Evolutionary conservation across 2,888 invertebrate genomes (phyloP).

Genomic region (Emmelina monodactyla): DNA sequence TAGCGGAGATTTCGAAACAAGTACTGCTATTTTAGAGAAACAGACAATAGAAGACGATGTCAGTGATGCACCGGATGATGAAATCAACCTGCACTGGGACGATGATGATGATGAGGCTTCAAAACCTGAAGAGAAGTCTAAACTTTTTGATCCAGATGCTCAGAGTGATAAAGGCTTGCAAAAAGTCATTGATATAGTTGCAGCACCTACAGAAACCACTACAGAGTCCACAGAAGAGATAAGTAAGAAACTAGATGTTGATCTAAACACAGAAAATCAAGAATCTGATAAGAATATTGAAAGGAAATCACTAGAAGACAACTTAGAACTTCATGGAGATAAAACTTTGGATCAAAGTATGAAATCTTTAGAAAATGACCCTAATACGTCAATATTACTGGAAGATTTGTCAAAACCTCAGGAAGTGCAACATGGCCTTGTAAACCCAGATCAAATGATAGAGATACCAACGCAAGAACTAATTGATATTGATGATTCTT

Average conservation of each 20-base stretch:
- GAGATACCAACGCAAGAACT: conserved; percentile 45
- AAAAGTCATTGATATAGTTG: not conserved
- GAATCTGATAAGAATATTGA: not conserved
- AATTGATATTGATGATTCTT: conserved; percentile 28
- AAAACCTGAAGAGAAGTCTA: not conserved
- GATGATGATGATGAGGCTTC: not conserved
- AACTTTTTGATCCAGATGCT: not conserved
- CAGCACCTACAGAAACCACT: not conserved
- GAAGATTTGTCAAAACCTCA: conserved; percentile 7
- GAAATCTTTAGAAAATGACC: too few species aligned
- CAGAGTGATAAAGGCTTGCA: too few species aligned
- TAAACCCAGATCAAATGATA: conserved; percentile 44
- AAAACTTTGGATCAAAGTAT: not conserved
- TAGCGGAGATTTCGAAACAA: too few species aligned
- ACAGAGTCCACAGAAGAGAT: not conserved
- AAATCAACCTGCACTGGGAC: not conserved
- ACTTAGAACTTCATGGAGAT: not conserved
- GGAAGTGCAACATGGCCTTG: conserved; percentile 25
- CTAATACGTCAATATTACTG: too few species aligned
- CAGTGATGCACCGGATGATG: not conserved
- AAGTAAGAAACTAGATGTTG: not conserved
- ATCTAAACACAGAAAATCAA: not conserved
- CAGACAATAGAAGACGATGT: not conserved
- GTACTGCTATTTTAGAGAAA: too few species aligned
- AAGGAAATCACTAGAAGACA: not conserved